A percentile compares a stretch with the other conserved stretches of the same genome.
phyloP scores from a whole-genome alignment of 1,140 invertebrate species.

The Pseudomyrmex flavicornis region DNA sequence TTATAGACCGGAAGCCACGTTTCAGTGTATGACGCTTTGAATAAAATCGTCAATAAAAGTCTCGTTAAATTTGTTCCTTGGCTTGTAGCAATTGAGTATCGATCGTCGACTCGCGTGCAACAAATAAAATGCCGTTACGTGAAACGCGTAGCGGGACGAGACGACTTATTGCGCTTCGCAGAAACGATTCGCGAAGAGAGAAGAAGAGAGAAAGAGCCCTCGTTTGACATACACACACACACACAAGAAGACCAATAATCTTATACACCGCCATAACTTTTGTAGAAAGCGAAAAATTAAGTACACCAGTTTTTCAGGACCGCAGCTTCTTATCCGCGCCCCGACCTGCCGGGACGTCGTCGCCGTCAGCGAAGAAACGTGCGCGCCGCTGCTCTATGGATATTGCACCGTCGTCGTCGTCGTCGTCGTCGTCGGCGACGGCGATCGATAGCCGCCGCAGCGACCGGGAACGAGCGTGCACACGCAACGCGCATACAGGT shows the following conservation, averaged over 20 bases:
- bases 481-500: constrained; percentile 34
- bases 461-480: constrained; percentile 42
- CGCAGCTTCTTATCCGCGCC: constrained; percentile 6
- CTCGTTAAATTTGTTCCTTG: background rate
- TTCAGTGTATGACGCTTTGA: background rate
- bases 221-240: background rate
- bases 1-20: too few relatives aligned
- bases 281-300: constrained; percentile 32
- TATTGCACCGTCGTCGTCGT: constrained; percentile 36
- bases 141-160: constrained; percentile 35
- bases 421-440: background rate
- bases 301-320: constrained; percentile 5
- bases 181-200: background rate
- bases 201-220: background rate
- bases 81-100: constrained; percentile 22
- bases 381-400: background rate
- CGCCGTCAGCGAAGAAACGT: background rate
- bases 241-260: background rate
- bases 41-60: constrained; percentile 2
- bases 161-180: background rate
- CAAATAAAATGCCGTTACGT: constrained; percentile 47
- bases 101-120: background rate
- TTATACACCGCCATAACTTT: constrained; percentile 13
- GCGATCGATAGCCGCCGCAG: constrained; percentile 40
- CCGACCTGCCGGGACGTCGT: too few relatives aligned